These are phyloP conservation scores for Hofmannophila pseudospretella DNA, from an alignment of 2,888 invertebrate species.

Conservation along the genomic window DNA sequence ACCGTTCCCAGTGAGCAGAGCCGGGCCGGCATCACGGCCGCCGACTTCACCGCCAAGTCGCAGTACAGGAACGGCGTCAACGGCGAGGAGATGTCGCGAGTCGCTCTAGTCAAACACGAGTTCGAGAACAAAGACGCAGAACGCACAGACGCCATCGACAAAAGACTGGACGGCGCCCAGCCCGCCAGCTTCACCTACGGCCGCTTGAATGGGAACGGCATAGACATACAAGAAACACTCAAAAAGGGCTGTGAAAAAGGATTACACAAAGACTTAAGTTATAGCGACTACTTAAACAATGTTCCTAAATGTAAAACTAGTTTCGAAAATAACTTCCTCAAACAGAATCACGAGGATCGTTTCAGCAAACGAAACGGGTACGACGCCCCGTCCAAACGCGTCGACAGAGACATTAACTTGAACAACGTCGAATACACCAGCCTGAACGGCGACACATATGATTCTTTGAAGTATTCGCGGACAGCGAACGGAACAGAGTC, in stretches of 20 bases:
- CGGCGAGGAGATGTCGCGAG: constrained; percentile 56
- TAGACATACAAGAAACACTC: constrained; percentile 69
- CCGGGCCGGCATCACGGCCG: constrained; percentile 52
- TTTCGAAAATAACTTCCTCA: constrained; percentile 72
- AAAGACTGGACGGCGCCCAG: constrained; percentile 49
- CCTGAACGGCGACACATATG: constrained; percentile 66
- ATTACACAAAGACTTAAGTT: constrained; percentile 67
- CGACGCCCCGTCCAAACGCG: constrained; percentile 56
- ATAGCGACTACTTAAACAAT: constrained; percentile 70
- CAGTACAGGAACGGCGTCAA: constrained; percentile 42
- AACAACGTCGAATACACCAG: constrained; percentile 66
- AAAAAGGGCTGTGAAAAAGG: constrained; percentile 76
- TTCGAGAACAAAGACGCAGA: constrained; percentile 65
- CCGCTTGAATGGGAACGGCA: constrained; percentile 58
- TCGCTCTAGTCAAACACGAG: constrained; percentile 65
- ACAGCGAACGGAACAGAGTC: constrained; percentile 73
- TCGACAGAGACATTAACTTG: constrained; percentile 64
- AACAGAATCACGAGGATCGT: constrained; percentile 67
- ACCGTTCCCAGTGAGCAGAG: constrained; percentile 58
- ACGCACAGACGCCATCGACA: constrained; percentile 47
- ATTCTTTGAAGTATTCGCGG: constrained; percentile 74
- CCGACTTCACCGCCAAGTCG: constrained; percentile 53
- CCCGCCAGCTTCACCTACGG: constrained; percentile 56
- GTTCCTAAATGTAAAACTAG: constrained; percentile 76
- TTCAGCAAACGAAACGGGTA: constrained; percentile 67